Percentiles rank a stretch among this genome's conserved stretches.
Evolutionary conservation across 1,140 invertebrate genomes (phyloP).

Genomic region (Drosophila nikananu): DNA sequence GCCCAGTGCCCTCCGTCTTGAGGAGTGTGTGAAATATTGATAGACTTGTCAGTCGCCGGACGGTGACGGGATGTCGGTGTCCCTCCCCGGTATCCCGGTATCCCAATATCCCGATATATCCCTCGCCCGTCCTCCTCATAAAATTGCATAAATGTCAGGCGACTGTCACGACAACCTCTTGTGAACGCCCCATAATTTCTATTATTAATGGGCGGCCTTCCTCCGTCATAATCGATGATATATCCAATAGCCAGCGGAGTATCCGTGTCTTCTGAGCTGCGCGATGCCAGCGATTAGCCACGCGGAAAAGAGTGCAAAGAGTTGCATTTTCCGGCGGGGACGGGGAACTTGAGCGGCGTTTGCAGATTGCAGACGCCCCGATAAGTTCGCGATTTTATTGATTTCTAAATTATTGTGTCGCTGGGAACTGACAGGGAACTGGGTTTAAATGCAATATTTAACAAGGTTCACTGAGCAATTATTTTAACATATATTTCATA

Average conservation of each 20-base stretch:
- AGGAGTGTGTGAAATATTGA: conserved; percentile 84
- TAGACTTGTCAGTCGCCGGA: conserved; percentile 73
- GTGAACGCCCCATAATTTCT: conserved; percentile 83
- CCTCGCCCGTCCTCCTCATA: conserved; percentile 50
- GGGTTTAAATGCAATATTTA: no score
- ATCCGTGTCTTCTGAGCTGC: neutral
- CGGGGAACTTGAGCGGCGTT: neutral
- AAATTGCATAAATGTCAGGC: conserved; percentile 82
- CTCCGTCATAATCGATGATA: conserved; percentile 61
- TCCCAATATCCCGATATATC: neutral
- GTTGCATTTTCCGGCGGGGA: neutral
- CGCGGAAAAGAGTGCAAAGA: conserved; percentile 30
- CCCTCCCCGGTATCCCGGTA: neutral
- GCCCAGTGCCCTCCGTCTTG: conserved; percentile 46
- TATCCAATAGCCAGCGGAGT: conserved; percentile 12
- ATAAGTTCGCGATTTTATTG: conserved; percentile 1
- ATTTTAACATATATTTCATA: no score
- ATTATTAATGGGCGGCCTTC: conserved; percentile 67
- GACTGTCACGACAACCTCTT: conserved; percentile 83
- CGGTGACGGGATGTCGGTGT: conserved; percentile 66
- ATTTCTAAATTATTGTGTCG: neutral
- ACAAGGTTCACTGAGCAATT: no score
- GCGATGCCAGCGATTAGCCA: conserved; percentile 34
- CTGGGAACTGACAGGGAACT: no score
- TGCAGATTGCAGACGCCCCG: conserved; percentile 2